phyloP scores from a whole-genome alignment of 2,797 vertebrate genomes.

The Malurus splendens region DNA sequence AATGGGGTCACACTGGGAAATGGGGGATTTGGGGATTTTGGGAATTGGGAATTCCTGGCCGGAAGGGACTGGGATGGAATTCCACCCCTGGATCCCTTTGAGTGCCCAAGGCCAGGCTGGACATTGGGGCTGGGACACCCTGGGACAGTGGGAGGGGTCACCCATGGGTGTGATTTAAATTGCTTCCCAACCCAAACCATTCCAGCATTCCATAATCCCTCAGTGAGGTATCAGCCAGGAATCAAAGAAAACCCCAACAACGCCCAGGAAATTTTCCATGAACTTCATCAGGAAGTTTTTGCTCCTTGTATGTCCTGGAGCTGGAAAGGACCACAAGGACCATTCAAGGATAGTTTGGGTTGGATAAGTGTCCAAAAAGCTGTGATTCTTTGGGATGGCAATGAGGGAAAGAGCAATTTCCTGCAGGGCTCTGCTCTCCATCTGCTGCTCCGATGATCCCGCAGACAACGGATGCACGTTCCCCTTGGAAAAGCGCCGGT shows the following conservation, averaged over 20 bases:
- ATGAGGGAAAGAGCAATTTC: not conserved
- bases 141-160: not conserved
- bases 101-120: not conserved
- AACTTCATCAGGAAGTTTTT: not conserved
- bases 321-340: not conserved
- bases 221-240: not conserved
- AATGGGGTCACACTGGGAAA: not conserved
- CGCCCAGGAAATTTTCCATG: not conserved
- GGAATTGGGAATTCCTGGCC: not conserved
- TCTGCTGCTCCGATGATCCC: not conserved
- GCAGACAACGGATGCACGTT: rapidly evolving
- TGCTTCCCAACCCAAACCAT: not conserved
- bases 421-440: not conserved
- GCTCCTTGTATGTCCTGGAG: not conserved
- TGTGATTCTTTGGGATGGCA: not conserved
- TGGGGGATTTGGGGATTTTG: not conserved
- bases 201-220: rapidly evolving
- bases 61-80: not conserved
- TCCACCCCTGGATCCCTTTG: not conserved
- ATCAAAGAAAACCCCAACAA: rapidly evolving
- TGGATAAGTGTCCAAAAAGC: rapidly evolving
- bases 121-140: not conserved
- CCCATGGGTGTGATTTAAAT: not conserved
- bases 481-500: not conserved
- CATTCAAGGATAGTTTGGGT: not conserved